Evolutionary conservation across 2,888 invertebrate genomes (phyloP).

Genomic region (Cryptophagus acutangulus): DNA sequence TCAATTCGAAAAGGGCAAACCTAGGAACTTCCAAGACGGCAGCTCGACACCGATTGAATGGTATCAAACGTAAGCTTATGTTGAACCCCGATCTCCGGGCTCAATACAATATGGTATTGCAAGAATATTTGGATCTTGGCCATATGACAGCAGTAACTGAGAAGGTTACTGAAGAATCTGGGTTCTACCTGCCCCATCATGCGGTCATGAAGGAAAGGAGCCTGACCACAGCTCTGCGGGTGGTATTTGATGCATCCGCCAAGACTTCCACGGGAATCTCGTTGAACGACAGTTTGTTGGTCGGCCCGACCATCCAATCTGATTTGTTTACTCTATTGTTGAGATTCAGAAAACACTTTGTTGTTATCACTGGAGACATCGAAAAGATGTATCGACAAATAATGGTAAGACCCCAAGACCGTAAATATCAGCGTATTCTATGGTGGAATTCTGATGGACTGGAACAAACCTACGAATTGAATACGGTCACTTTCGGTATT

Average conservation of each 20-base stretch:
- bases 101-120: slow-evolving; percentile 1
- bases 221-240: not conserved
- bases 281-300: not conserved
- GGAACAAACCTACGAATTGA: not conserved
- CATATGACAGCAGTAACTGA: slow-evolving; percentile 1
- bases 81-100: too few species aligned
- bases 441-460: not conserved
- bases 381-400: slow-evolving; percentile 7
- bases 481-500: slow-evolving; percentile 9
- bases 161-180: not conserved
- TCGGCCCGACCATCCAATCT: not conserved
- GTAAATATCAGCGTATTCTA: slow-evolving; percentile 1
- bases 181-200: slow-evolving; percentile 2
- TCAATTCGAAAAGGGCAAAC: too few species aligned
- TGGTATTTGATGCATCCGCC: not conserved
- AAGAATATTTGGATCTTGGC: not conserved
- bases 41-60: too few species aligned
- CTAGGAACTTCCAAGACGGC: too few species aligned
- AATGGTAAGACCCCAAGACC: not conserved
- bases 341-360: not conserved
- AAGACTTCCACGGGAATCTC: slow-evolving; percentile 1
- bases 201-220: not conserved
- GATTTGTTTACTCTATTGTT: not conserved
- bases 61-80: too few species aligned
- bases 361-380: not conserved